Conservation (phyloP, 2,797 vertebrate species). For the Mus minutoides region DNA sequence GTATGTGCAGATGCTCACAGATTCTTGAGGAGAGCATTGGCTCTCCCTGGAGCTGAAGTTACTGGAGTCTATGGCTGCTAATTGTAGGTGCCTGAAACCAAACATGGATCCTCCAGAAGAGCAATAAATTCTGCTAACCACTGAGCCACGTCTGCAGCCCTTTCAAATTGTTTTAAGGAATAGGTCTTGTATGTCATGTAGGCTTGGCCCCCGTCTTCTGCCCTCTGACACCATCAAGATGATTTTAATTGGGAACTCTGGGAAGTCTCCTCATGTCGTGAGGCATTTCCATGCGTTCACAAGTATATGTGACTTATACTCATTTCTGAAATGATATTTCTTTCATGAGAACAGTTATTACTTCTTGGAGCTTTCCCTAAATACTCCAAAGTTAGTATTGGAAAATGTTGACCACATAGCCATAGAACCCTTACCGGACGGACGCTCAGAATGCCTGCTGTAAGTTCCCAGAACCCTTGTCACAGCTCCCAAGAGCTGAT, state of each 20-base stretch:
- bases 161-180: neutral
- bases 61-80: neutral
- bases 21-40: neutral
- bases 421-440: slow-evolving; percentile 45
- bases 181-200: neutral
- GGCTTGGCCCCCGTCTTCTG: neutral
- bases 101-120: neutral
- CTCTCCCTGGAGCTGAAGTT: neutral
- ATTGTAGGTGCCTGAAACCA: neutral
- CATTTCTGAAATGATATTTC: slow-evolving; percentile 40
- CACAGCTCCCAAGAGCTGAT: slow-evolving; percentile 25
- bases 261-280: neutral
- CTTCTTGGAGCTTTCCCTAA: slow-evolving; percentile 47
- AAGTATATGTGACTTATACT: neutral
- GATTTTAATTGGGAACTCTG: neutral
- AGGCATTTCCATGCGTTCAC: slow-evolving; percentile 11
- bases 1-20: neutral
- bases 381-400: slow-evolving; percentile 35
- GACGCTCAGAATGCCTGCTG: slow-evolving; percentile 24
- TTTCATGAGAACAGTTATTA: neutral
- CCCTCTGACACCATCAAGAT: neutral
- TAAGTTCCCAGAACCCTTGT: slow-evolving; percentile 58
- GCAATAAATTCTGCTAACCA: neutral
- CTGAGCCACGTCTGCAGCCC: no score
- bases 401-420: slow-evolving; percentile 47